Evolutionary conservation across 1,140 invertebrate species (phyloP).

Genomic region (Drosophila erecta): DNA sequence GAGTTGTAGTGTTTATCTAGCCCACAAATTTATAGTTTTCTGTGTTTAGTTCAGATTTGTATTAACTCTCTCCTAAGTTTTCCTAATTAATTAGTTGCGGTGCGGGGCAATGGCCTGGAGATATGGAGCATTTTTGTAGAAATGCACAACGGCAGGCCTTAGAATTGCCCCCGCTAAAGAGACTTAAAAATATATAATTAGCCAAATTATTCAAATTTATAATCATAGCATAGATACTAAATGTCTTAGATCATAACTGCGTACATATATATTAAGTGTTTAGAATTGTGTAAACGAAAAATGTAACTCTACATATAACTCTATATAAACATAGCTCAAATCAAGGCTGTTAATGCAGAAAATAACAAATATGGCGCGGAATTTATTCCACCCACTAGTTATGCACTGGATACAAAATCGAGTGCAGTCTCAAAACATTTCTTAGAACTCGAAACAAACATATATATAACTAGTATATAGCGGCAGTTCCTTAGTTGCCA

Average conservation of each 20-base stretch:
- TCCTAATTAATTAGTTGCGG: slow-evolving; percentile 28
- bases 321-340: slow-evolving; percentile 70
- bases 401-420: slow-evolving; percentile 14
- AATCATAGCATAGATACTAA: slow-evolving; percentile 60
- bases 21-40: slow-evolving; percentile 51
- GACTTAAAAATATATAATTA: slow-evolving; percentile 12
- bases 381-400: slow-evolving; percentile 13
- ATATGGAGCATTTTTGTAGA: slow-evolving; percentile 54
- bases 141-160: slow-evolving; percentile 48
- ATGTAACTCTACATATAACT: slow-evolving; percentile 57
- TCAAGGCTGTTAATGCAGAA: slow-evolving; percentile 63
- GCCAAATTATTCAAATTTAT: slow-evolving; percentile 32
- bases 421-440: slow-evolving; percentile 27
- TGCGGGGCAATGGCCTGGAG: slow-evolving; percentile 29
- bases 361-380: slow-evolving; percentile 19
- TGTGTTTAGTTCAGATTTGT: slow-evolving; percentile 37
- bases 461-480: slow-evolving; percentile 53
- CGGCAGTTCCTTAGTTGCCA: slow-evolving; percentile 57
- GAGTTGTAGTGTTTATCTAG: slow-evolving; percentile 60
- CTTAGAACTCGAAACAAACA: slow-evolving; percentile 44
- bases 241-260: slow-evolving; percentile 66
- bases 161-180: slow-evolving; percentile 35
- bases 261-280: slow-evolving; percentile 68
- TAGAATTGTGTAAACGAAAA: slow-evolving; percentile 69
- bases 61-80: slow-evolving; percentile 3